Base-by-base conservation (phyloP, 2,113 vertebrate species). In the Rhabdomys dilectus region DNA sequence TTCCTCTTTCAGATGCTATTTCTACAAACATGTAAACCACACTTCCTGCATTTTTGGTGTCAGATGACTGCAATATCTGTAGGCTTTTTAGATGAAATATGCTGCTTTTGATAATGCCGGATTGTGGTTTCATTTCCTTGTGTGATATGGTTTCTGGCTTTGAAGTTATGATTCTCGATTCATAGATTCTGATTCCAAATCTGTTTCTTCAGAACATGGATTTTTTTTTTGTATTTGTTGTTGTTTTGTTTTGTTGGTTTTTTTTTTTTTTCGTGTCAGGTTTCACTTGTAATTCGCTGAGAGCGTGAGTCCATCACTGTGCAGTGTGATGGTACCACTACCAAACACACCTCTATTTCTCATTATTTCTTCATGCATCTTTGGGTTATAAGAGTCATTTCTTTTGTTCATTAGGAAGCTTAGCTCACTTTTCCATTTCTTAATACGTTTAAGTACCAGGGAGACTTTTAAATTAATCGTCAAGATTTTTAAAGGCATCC, bases 401-500 rank as follows among this genome's bases (percentile, higher is more conserved):
- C 39, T 16, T 45, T 76, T 89, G 88, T 11, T 24, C 75, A 24
- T 84, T 72, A 75, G 42, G 70, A 60, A 82, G 51, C 22, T 89
- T 91, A 39, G 22, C 58, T 93, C 4, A 22, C 0, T n/a, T 58
- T 96, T 90, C 53, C 2, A 29, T 73, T 92, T 84, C 31, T 84
- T 76, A 88, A 90, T 92, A 42, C 77, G 77, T 42, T 90, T 92
- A 72, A 72, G 80, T 73, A 78, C 19, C 68, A 92, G 68, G 58
- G 80, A 92, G 73, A 96, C 45, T 84, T 75, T 84, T 51, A 75
- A 80, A n/a, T 72, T 93, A 70, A 81, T 88, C 29, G 60, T 34
- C 39, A 77, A 88, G 29, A 81, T 66, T 64, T 89, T 45, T 89
- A 93, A 31, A 24, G 56, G 70, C 48, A 84, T 16, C 8, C 1